These are phyloP conservation scores for Nudaria mundana DNA, from an alignment of 2,888 invertebrate genomes.

Conservation along the genomic window DNA sequence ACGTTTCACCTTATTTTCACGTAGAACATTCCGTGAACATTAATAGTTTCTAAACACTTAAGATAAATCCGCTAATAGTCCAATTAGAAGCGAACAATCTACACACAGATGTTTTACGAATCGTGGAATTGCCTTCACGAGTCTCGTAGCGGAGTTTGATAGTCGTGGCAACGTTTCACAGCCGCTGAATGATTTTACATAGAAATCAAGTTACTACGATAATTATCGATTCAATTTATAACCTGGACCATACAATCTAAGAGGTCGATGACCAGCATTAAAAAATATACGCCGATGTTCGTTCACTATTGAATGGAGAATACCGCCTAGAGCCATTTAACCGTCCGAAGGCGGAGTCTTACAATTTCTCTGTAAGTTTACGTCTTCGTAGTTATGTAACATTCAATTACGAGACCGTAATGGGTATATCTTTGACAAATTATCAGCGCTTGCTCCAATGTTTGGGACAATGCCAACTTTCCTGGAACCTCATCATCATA, in stretches of 20 bases:
- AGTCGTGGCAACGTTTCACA: slow-evolving; percentile 49
- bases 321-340: slow-evolving; percentile 66
- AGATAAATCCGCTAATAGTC: slow-evolving; percentile 39
- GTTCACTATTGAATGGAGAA: slow-evolving; percentile 62
- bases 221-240: slow-evolving; percentile 69
- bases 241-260: slow-evolving; percentile 62
- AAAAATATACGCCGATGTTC: slow-evolving; percentile 51
- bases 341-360: slow-evolving; percentile 58
- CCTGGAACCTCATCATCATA: slow-evolving; percentile 66
- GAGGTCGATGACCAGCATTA: slow-evolving; percentile 59
- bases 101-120: slow-evolving; percentile 36
- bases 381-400: slow-evolving; percentile 59
- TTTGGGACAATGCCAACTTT: slow-evolving; percentile 57
- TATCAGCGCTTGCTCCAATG: slow-evolving; percentile 47
- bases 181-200: slow-evolving; percentile 58
- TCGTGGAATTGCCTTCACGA: slow-evolving; percentile 41
- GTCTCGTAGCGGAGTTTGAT: slow-evolving; percentile 32
- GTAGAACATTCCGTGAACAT: slow-evolving; percentile 24
- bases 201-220: slow-evolving; percentile 57
- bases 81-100: slow-evolving; percentile 49
- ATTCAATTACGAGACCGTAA: slow-evolving; percentile 62
- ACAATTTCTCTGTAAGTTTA: slow-evolving; percentile 67
- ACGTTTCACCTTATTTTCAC: slow-evolving; percentile 28
- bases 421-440: slow-evolving; percentile 58
- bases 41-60: slow-evolving; percentile 41